Evolutionary conservation across 2,113 vertebrate genomes (phyloP).

Genomic region (Alethe castanea): DNA sequence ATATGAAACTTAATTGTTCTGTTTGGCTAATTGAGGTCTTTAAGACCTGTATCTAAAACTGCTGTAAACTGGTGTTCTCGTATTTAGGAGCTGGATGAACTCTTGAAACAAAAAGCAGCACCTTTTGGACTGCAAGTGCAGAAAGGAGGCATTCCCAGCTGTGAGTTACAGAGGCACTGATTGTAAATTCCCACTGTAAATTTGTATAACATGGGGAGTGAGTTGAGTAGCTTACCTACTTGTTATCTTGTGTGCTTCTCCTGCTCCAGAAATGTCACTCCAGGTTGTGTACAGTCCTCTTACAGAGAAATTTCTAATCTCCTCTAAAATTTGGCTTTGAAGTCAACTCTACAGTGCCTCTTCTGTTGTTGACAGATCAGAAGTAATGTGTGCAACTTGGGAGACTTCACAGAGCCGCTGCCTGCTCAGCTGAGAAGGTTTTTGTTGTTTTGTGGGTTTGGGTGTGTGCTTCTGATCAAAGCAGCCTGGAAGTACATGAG

Average conservation of each 20-base stretch:
- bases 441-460: background rate
- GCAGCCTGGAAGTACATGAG: background rate
- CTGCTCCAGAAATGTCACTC: constrained; percentile 18
- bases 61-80: background rate
- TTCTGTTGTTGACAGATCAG: background rate
- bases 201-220: background rate
- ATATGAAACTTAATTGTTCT: background rate
- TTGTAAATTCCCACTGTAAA: background rate
- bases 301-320: background rate
- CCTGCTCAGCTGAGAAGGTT: background rate
- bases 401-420: background rate
- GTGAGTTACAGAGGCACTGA: background rate
- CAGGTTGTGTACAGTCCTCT: background rate
- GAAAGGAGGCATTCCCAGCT: background rate
- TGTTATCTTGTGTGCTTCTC: background rate
- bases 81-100: background rate
- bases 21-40: background rate
- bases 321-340: background rate
- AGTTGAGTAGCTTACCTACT: background rate
- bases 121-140: background rate
- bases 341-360: background rate
- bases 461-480: background rate
- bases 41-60: background rate
- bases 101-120: background rate
- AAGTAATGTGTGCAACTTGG: background rate